A percentile compares a stretch with the other conserved stretches of the same genome.
Evolutionary conservation across 2,888 invertebrate species (phyloP).

Genomic region (Dolichomitus sp.): DNA sequence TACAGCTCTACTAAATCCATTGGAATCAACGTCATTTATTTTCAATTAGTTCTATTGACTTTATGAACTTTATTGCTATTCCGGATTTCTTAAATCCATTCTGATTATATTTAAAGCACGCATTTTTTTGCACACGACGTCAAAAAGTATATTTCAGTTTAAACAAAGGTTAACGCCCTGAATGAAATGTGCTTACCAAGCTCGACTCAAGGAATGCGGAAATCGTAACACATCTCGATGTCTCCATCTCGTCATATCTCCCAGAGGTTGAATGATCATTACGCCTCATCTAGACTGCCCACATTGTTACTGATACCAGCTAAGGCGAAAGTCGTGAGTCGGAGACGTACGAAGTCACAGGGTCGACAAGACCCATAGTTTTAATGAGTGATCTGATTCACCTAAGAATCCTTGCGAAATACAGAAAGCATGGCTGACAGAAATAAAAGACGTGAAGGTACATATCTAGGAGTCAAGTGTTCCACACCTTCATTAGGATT

Average conservation of each 20-base stretch:
- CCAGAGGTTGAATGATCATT: slow-evolving; percentile 53
- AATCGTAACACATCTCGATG: slow-evolving; percentile 20
- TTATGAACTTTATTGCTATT: background rate
- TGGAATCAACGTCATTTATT: background rate
- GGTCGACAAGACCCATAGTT: background rate
- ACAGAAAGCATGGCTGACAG: slow-evolving; percentile 25
- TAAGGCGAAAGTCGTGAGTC: slow-evolving; percentile 18
- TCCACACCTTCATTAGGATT: slow-evolving; percentile 24
- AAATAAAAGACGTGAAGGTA: background rate
- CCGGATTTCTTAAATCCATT: background rate
- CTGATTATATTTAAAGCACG: background rate
- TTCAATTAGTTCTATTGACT: background rate
- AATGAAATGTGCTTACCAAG: background rate
- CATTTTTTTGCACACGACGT: background rate
- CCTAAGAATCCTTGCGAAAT: slow-evolving; percentile 41
- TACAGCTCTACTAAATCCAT: background rate
- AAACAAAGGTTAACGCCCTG: slow-evolving; percentile 11
- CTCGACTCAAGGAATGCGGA: slow-evolving; percentile 41
- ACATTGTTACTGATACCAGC: slow-evolving; percentile 54
- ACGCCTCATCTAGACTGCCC: slow-evolving; percentile 55
- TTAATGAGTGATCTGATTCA: slow-evolving; percentile 37
- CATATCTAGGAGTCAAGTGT: background rate
- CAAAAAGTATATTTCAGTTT: background rate
- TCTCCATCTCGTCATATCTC: slow-evolving; percentile 24
- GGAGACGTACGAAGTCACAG: slow-evolving; percentile 29